Evolutionary conservation across 1,140 invertebrate genomes (phyloP).

Genomic region (Cotesia vestalis): DNA sequence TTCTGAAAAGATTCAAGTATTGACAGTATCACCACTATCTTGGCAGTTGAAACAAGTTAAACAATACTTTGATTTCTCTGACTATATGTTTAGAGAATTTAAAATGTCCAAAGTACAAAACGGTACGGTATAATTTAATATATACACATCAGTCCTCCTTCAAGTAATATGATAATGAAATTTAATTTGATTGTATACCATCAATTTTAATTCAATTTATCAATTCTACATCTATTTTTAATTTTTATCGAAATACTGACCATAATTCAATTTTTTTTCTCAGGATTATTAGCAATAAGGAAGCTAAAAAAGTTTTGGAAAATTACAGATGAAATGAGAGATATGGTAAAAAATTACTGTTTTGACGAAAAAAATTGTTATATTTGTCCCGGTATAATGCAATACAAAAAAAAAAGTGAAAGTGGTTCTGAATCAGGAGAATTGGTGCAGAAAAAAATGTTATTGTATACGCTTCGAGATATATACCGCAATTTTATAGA

Average conservation of each 20-base stretch:
- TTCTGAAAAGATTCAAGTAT: slow-evolving; percentile 18
- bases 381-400: slow-evolving; percentile 19
- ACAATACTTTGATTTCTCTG: too few species aligned
- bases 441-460: slow-evolving; percentile 26
- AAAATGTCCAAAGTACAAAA: too few species aligned
- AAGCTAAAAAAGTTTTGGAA: not conserved
- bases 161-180: too few species aligned
- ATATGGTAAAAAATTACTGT: slow-evolving; percentile 20
- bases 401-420: slow-evolving; percentile 9
- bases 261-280: not conserved
- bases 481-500: too few species aligned
- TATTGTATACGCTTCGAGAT: too few species aligned
- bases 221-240: too few species aligned
- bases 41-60: not conserved
- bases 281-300: not conserved
- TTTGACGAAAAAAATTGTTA: slow-evolving; percentile 20
- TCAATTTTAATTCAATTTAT: too few species aligned
- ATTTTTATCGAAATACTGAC: slow-evolving; percentile 2
- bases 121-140: too few species aligned
- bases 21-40: slow-evolving; percentile 12
- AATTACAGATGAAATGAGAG: slow-evolving; percentile 12
- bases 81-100: too few species aligned
- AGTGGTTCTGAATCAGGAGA: slow-evolving; percentile 11
- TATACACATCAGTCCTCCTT: too few species aligned
- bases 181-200: too few species aligned